phyloP scores from a whole-genome alignment of 1,140 invertebrate species.

The Pseudomyrmex dendroicus region DNA sequence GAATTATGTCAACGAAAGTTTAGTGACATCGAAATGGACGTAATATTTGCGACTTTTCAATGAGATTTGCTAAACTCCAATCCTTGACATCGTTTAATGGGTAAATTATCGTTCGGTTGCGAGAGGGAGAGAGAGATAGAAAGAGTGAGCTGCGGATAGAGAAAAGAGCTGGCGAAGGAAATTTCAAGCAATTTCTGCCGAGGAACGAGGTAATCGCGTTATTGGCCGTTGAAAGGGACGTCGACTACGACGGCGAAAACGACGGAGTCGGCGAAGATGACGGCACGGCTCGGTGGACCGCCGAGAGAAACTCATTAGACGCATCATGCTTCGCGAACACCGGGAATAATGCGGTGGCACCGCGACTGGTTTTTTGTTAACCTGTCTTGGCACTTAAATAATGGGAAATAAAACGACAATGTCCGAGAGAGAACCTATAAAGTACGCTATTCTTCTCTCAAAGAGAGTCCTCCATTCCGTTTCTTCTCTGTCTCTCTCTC shows the following conservation, averaged over 20 bases:
- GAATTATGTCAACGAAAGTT: neutral
- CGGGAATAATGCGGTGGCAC: constrained; percentile 63
- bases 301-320: constrained; percentile 64
- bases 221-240: constrained; percentile 60
- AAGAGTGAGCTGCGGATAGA: neutral
- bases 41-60: constrained; percentile 13
- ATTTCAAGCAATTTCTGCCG: constrained; percentile 54
- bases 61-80: constrained; percentile 28
- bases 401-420: constrained; percentile 73
- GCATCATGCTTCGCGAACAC: constrained; percentile 58
- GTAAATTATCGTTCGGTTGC: constrained; percentile 38
- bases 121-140: constrained; percentile 1
- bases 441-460: constrained; percentile 51
- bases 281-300: constrained; percentile 36
- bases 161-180: constrained; percentile 35
- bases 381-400: constrained; percentile 70
- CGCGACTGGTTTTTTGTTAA: constrained; percentile 69
- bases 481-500: neutral
- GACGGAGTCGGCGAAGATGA: constrained; percentile 49
- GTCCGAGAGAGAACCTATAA: constrained; percentile 64
- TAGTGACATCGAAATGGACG: neutral
- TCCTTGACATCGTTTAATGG: constrained; percentile 37
- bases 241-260: constrained; percentile 35
- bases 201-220: constrained; percentile 53
- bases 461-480: constrained; percentile 38